Evolutionary conservation across 1,140 invertebrate species (phyloP), one percentile per base, ranked within the genome.

Genomic region (Heliothis subflexa): DNA sequence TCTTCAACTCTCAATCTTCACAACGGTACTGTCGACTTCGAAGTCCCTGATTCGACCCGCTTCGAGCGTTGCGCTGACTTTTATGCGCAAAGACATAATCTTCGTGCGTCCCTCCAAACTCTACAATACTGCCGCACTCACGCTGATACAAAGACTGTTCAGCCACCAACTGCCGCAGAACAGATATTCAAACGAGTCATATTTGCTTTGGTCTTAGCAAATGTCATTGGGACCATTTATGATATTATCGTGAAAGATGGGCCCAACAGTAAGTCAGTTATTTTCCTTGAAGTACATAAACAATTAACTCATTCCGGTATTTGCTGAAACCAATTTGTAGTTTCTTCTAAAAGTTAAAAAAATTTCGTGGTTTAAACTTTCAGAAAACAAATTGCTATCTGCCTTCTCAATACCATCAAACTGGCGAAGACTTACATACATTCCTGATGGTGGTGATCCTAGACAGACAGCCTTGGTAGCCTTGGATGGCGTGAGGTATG

Each of bases 221-320:
- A 82, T 74, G 47, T 82, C 14, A 61, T 82, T 28, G 78, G 78
- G 45, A 82, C 81, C 3, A 74, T 49, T 14, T 82, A 79, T 54
- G 78, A 82, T 55, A 4, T 68, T 1, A 18, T 14, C 5, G 70
- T 54, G 13, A 50, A 52, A 49, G 64, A 73, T 47, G 28, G 9
- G n/a, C 33, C 61, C 14, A 54, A 76, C 11, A 81, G 80, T 81
- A 79, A 78, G 80, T 81, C 13, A 2, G 2, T 16, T 47, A 49
- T 9, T 3, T 21, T 49, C 13, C 16, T 18, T 49, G 21, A 0
- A 25, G 3, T 21, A n/a, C 18, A 0, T 57, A 18, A 18, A 57
- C 9, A 21, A 40, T 25, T 1, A 9, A 40, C 5, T 40, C 33
- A 40, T 40, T 7, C 5, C 5, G 4, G 21, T 40, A 40, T 40